Base-by-base conservation (phyloP, 2,797 vertebrate genomes). In the Pterois miles region DNA sequence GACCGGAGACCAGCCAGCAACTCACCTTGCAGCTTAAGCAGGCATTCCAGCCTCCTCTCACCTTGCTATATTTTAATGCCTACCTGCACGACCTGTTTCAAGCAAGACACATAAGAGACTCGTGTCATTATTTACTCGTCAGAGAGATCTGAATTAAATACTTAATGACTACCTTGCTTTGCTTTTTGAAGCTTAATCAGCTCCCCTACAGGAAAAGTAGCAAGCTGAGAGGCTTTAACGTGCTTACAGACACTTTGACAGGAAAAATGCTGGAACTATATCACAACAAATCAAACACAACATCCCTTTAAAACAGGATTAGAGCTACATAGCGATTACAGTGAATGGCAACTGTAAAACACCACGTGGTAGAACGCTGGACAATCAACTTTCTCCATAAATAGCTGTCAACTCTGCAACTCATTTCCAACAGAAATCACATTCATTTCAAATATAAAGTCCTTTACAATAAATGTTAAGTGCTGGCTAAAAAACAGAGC, bases 71-170 rank as follows among this genome's bases (percentile, higher is more conserved):
- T 78, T 38, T 77, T 77, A 74, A 82, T 59, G 65, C 82, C 33
- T 48, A 85, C 82, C 66, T 78, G 88, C 74, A 64, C 43, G 76
- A 92, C 89, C 88, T 82, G 90, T 91, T 91, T 83, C 11, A 29
- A 65, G 34, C 54, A 6, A 9, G 53, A 82, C 0, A 23, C 66
- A 10, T 20, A n/a, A 14, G 12, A 14, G 58, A 12, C 65, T 62
- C 8, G 38, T 60, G 46, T 46, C 16, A 4, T 50, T 25, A 6
- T 71, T 48, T 22, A 18, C 74, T 69, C 2, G 31, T 40, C 31
- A 25, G 1, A 60, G 14, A 54, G 2, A 60, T 66, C 66, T 23
- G 13, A 48, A n/a, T 8, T 2, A 40, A 0, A 27, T 50, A 36
- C 12, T 40, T 38, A n/a, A 74, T 22, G 20, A 5, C 1, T 29